phyloP scores from a whole-genome alignment of 2,113 vertebrate species.

The Spermophilus dauricus region DNA sequence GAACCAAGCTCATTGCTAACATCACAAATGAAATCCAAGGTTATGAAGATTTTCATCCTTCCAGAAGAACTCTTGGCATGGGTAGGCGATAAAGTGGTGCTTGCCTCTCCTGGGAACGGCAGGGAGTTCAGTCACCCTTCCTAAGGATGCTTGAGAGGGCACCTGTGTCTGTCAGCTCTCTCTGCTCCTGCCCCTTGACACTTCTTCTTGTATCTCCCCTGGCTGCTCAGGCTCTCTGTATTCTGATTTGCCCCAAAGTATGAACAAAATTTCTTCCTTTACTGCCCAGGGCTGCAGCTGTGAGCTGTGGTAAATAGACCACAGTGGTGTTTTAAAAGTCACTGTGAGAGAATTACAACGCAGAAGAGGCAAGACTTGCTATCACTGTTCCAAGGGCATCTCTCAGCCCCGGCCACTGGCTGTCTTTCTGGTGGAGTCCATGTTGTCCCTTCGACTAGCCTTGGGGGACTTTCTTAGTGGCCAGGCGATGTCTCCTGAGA shows the following conservation, averaged over 20 bases:
- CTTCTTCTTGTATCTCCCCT: background rate
- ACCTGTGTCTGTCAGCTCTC: no score
- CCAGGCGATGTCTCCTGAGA: background rate
- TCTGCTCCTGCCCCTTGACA: background rate
- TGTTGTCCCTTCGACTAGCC: background rate
- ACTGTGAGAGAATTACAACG: background rate
- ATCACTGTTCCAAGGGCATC: background rate
- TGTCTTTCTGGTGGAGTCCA: background rate
- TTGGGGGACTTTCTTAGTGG: background rate
- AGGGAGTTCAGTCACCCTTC: background rate
- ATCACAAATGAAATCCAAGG: background rate
- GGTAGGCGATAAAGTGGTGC: background rate
- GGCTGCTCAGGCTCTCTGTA: background rate
- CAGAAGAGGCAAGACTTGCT: background rate
- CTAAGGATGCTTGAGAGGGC: rapidly evolving
- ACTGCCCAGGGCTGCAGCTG: background rate
- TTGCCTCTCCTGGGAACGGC: background rate
- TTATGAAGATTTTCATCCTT: background rate
- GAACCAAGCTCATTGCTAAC: background rate
- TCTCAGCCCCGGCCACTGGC: background rate
- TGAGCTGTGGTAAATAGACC: background rate
- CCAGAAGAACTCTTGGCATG: background rate
- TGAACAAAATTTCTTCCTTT: background rate
- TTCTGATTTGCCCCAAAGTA: background rate
- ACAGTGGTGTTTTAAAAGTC: background rate